Evolutionary conservation across 64 coral and sea anemone genomes (phyloP).

Genomic region (Cladopsammia gracilis): DNA sequence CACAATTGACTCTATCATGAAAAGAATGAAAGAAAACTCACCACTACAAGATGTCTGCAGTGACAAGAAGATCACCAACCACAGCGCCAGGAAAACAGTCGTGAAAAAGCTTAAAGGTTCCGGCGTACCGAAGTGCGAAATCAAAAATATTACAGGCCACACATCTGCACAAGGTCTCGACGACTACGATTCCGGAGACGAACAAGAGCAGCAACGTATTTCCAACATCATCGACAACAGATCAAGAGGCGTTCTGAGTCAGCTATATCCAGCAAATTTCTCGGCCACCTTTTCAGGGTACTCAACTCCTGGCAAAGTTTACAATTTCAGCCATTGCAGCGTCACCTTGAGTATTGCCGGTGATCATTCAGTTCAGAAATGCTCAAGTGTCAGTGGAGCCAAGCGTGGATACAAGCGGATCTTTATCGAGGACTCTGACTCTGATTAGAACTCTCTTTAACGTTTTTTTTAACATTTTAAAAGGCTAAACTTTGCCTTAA

Average conservation of each 20-base stretch:
- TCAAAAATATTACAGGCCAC: background rate
- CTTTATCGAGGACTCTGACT: background rate
- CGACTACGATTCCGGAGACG: background rate
- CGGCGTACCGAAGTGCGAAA: conserved; percentile 15
- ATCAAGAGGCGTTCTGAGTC: conserved; percentile 2
- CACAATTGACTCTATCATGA: conserved; percentile 67
- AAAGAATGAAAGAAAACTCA: conserved; percentile 8
- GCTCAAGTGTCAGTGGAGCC: background rate
- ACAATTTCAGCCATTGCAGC: background rate
- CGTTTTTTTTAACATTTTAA: background rate
- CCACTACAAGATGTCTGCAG: background rate
- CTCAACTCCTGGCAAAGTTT: conserved; percentile 14
- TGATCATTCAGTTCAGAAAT: background rate
- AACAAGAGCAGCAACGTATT: background rate
- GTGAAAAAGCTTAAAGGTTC: background rate
- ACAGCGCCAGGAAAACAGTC: too few species aligned
- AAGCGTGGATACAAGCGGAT: background rate
- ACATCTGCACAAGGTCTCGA: too few species aligned
- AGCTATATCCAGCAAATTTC: conserved; percentile 17
- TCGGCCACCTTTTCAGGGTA: background rate
- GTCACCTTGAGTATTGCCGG: conserved; percentile 5
- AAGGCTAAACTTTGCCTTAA: background rate
- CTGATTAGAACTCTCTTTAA: background rate
- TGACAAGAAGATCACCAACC: conserved; percentile 30
- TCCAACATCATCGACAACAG: background rate